Evolutionary conservation across 2,888 invertebrate genomes (phyloP), one percentile per base, ranked within the genome.

Genomic region (Monochamus alternatus): DNA sequence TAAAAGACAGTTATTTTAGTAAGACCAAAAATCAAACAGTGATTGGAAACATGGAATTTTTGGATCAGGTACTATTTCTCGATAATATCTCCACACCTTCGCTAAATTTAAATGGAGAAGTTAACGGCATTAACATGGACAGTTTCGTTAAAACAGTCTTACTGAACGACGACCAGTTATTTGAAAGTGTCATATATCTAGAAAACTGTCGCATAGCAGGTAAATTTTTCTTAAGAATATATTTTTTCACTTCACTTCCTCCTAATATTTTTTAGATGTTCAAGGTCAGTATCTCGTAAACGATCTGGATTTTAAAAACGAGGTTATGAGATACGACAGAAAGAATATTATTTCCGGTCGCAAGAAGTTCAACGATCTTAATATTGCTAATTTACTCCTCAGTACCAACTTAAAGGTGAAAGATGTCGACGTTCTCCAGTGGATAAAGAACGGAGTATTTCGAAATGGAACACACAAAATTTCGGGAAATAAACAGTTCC

Each of bases 1-100:
- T 92, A 59, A 86, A 88, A 22, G 82, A 89, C 14, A 90, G 90
- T 82, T 91, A 92, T 77, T 88, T 93, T 64, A 91, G 91, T 81
- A 90, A 89, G 82, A 87, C 90, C 4, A 88, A 86, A 72, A 82
- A 89, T 38, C 92, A 92, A 87, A 86, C 84, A 14, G 86, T 92
- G 47, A 81, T 84, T 5, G 88, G 89, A 9, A 85, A 86, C 64
- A 86, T 91, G 76, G 81, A 86, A 52, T 90, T 92, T 78, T 80
- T 87, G 5, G 87, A 88, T 78, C 85, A 86, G 60, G 85, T 89
- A 58, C 81, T 86, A 73, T 89, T 90, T 78, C 80, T 84, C 65
- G 84, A 86, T 9, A 85, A 86, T 73, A 70, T 90, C 12, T 78
- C 82, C n/a, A 86, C 87, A 5, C 84, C 87, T 30, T 75, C 82